Percentiles rank a stretch among this genome's conserved stretches.
phyloP scores from a whole-genome alignment of 2,113 vertebrate genomes.

The Polypterus bichir region DNA sequence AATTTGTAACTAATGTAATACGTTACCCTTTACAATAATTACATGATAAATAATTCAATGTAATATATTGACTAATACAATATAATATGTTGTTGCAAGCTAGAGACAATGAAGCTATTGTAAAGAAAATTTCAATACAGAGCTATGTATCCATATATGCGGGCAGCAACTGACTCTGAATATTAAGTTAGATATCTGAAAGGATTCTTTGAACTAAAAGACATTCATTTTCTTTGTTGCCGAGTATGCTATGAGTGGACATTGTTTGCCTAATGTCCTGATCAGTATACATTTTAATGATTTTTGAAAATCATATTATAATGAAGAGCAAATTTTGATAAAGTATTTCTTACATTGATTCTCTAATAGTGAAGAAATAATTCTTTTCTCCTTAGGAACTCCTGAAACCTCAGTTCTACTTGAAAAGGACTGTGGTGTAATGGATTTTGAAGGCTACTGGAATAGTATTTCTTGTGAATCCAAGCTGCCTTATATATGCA shows the following conservation, averaged over 20 bases:
- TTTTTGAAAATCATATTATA: not conserved
- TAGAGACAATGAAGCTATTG: too few relatives aligned
- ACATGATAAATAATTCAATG: too few relatives aligned
- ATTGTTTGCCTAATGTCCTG: too few relatives aligned
- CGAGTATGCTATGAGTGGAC: too few relatives aligned
- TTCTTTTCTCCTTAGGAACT: constrained; percentile 40
- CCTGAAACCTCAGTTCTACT: constrained; percentile 30
- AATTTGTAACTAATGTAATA: too few relatives aligned
- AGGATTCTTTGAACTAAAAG: not conserved
- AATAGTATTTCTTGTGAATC: constrained; percentile 52
- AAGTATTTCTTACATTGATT: not conserved
- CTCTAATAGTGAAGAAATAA: too few relatives aligned
- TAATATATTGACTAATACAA: too few relatives aligned
- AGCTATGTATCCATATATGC: not conserved
- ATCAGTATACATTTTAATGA: too few relatives aligned
- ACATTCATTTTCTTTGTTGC: too few relatives aligned
- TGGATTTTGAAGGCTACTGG: constrained; percentile 55
- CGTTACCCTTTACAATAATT: too few relatives aligned
- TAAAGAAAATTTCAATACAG: too few relatives aligned
- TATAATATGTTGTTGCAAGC: too few relatives aligned
- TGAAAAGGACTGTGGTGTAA: constrained; percentile 61
- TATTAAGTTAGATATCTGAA: constrained; percentile 3
- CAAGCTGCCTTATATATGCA: constrained; percentile 72
- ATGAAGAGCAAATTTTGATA: not conserved
- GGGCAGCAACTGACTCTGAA: not conserved